Evolutionary conservation across 2,113 vertebrate genomes (phyloP).

Genomic region (Morone saxatilis): DNA sequence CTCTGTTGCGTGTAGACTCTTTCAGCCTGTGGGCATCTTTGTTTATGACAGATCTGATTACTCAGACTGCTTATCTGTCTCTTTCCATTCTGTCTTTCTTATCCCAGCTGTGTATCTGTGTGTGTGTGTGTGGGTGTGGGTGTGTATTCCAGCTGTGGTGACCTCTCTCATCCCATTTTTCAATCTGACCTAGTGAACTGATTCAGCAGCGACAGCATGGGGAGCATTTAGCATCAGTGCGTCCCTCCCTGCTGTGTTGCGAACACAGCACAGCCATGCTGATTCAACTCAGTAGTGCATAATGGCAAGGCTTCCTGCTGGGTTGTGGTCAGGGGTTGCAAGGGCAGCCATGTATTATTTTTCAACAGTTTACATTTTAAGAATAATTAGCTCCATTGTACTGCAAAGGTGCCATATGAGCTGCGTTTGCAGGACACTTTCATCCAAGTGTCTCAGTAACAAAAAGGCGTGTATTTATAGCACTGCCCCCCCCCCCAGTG

Average conservation of each 20-base stretch:
- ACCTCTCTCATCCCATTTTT: constrained; percentile 17
- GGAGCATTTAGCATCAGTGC: background rate
- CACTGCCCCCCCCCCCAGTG: background rate
- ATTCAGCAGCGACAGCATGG: constrained; percentile 8
- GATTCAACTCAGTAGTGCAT: background rate
- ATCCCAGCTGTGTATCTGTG: background rate
- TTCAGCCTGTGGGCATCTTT: constrained; percentile 1
- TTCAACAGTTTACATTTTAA: background rate
- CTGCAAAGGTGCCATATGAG: background rate
- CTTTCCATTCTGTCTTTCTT: background rate
- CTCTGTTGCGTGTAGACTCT: constrained; percentile 4
- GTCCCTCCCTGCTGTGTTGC: constrained; percentile 3
- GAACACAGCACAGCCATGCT: background rate
- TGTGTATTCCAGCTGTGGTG: background rate
- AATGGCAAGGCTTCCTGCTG: constrained; percentile 7
- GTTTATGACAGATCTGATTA: constrained; percentile 27
- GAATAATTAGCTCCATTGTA: background rate
- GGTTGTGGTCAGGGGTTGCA: background rate
- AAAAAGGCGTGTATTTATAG: constrained; percentile 35
- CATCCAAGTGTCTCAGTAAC: background rate
- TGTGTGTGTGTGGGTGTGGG: background rate
- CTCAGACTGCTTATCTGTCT: background rate
- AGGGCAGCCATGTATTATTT: background rate
- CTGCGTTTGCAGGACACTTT: background rate
- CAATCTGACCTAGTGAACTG: constrained; percentile 51